phyloP scores from a whole-genome alignment of 2,797 vertebrate genomes.

The Momotus momota region DNA sequence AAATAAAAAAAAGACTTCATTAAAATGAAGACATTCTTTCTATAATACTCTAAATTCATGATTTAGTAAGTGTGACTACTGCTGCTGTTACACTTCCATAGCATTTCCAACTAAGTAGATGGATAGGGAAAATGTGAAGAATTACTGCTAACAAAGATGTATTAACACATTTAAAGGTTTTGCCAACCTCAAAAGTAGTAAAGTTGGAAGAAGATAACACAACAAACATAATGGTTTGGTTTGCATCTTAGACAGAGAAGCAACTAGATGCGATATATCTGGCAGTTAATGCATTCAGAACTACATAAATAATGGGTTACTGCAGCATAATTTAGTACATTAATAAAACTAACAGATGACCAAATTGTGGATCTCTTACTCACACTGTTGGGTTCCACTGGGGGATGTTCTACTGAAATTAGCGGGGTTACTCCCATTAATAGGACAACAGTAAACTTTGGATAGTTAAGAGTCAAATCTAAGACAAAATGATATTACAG shows the following conservation, averaged over 20 bases:
- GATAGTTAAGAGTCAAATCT: accelerated
- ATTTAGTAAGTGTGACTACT: background rate
- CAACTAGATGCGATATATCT: background rate
- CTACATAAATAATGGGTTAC: background rate
- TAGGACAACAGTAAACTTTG: background rate
- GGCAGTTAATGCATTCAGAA: background rate
- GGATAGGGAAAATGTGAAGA: background rate
- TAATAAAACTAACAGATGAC: background rate
- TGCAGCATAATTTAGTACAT: background rate
- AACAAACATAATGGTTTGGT: background rate
- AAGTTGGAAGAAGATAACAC: background rate
- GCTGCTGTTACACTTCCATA: background rate
- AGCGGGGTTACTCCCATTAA: background rate
- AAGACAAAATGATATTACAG: accelerated
- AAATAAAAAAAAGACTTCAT: accelerated
- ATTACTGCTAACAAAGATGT: background rate
- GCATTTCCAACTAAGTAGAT: background rate
- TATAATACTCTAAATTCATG: background rate
- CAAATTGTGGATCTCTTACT: accelerated
- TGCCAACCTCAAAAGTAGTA: background rate
- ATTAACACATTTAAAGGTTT: background rate
- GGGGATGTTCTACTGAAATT: accelerated
- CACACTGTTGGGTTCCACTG: accelerated
- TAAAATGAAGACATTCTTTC: background rate
- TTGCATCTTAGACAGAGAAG: conserved; percentile 47